These are phyloP conservation scores for Corydoras sp. DNA, from an alignment of 2,113 vertebrate species.

Conservation along the genomic window DNA sequence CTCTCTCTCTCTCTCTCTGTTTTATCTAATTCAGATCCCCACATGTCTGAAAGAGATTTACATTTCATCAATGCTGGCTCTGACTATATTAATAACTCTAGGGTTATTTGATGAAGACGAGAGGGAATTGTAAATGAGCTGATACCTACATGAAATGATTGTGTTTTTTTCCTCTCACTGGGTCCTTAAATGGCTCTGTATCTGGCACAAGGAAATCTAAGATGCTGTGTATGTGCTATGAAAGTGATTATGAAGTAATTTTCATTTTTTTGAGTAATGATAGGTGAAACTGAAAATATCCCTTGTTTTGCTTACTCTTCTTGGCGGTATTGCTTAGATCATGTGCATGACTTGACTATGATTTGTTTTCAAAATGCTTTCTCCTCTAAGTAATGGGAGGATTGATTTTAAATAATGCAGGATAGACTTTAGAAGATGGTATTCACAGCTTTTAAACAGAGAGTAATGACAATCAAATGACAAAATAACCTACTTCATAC, in stretches of 20 bases:
- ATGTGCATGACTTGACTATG: background rate
- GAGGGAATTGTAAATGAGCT: conserved; percentile 5
- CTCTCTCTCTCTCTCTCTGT: conserved; percentile 35
- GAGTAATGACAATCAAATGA: too few species aligned
- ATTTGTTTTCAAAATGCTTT: conserved; percentile 17
- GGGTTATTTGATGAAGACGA: conserved; percentile 45
- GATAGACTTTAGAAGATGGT: too few species aligned
- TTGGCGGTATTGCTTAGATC: conserved; percentile 6
- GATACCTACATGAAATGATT: conserved; percentile 28
- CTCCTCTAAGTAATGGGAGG: conserved; percentile 4
- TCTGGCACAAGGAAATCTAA: conserved; percentile 2
- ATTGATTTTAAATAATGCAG: background rate
- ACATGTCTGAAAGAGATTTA: conserved; percentile 42
- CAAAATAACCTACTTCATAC: too few species aligned
- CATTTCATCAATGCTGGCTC: conserved; percentile 42
- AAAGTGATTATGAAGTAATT: conserved; percentile 13
- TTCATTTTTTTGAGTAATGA: conserved; percentile 6
- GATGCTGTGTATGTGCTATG: conserved; percentile 18
- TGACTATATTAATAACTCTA: conserved; percentile 60
- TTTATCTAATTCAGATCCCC: conserved; percentile 48
- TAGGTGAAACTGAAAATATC: background rate
- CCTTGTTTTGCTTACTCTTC: conserved; percentile 17
- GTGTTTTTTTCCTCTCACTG: conserved; percentile 11
- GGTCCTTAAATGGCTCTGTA: conserved; percentile 6
- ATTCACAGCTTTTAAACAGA: too few species aligned